Conservation (phyloP, 2,888 invertebrate genomes). For the Drosophila sordidapex region DNA sequence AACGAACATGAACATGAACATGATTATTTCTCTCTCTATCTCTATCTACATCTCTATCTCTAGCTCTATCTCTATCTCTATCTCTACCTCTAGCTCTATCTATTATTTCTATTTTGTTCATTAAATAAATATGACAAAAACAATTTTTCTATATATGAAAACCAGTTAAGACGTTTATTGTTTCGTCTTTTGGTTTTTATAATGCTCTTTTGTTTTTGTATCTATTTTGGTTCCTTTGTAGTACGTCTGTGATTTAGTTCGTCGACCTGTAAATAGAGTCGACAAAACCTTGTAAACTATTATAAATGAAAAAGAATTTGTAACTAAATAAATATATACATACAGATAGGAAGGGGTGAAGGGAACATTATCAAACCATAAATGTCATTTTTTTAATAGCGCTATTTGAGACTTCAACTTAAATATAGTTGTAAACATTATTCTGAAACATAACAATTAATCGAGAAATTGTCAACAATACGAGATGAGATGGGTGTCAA, state of each 20-base stretch:
- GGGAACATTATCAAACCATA: not conserved
- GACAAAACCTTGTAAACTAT: conserved; percentile 9
- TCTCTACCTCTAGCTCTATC: not conserved
- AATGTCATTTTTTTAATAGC: not conserved
- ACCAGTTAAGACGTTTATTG: conserved; percentile 24
- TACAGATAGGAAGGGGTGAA: too few relatives aligned
- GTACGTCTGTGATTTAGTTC: conserved; percentile 25
- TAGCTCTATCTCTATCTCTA: not conserved
- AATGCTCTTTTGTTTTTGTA: not conserved
- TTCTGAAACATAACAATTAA: not conserved
- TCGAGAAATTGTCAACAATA: too few relatives aligned
- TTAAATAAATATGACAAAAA: conserved; percentile 13
- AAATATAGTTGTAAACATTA: not conserved
- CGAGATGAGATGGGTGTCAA: not conserved
- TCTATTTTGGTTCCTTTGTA: conserved; percentile 13
- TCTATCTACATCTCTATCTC: conserved; percentile 1
- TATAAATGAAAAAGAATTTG: conserved; percentile 2
- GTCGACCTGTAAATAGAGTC: conserved; percentile 23
- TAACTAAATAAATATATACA: not conserved
- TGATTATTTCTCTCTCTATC: conserved; percentile 20
- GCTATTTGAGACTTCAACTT: too few relatives aligned
- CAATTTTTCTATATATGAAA: conserved; percentile 5
- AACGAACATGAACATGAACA: conserved; percentile 23
- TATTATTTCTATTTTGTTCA: conserved; percentile 33
- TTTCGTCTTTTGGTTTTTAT: not conserved